Evolutionary conservation across 2,797 vertebrate genomes (phyloP), one percentile per base, ranked within the genome.

Genomic region (Podargus strigoides): DNA sequence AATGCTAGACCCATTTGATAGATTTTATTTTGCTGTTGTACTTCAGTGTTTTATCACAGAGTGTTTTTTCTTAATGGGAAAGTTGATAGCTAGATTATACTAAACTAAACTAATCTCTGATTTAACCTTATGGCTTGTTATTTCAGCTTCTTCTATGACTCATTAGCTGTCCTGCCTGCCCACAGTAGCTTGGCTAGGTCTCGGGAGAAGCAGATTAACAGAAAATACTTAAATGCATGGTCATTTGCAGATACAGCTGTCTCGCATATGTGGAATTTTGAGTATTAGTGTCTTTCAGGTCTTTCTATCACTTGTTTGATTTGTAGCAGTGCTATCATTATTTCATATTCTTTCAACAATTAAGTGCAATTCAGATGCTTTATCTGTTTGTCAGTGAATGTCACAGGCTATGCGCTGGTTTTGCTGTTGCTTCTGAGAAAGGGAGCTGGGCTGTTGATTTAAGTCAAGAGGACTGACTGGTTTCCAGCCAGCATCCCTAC

Each of bases 41-140:
- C 27, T 44, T 75, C 6, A 64, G 27, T 46, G 46, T 76, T 82
- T 69, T 64, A 64, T 49, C 46, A 47, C 20, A 27, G 36, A 20
- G 9, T 46, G 8, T 21, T n/a, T 81, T 52, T 62, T 49, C 42
- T 56, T 73, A 42, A 78, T 62, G 50, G 82, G 36, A 59, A 85
- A 69, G 21, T 30, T 69, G 58, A 34, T 79, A 44, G 34, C 66
- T 84, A 55, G 28, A 37, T 90, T 69, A 44, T 75, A 32, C 18
- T 69, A 37, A 78, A 67, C 9, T 24, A 70, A 58, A 6, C 44
- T 64, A 53, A 81, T 81, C 36, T 94, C 42, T 84, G n/a, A 41
- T 84, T 86, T 88, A 78, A 72, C 69, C 23, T 93, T 70, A 27
- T 37, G 30, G 21, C n/a, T 91, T 56, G 59, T 81, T 76, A 76